Evolutionary conservation across 2,113 vertebrate species (phyloP).

Genomic region (rat (Rattus norvegicus)): DNA sequence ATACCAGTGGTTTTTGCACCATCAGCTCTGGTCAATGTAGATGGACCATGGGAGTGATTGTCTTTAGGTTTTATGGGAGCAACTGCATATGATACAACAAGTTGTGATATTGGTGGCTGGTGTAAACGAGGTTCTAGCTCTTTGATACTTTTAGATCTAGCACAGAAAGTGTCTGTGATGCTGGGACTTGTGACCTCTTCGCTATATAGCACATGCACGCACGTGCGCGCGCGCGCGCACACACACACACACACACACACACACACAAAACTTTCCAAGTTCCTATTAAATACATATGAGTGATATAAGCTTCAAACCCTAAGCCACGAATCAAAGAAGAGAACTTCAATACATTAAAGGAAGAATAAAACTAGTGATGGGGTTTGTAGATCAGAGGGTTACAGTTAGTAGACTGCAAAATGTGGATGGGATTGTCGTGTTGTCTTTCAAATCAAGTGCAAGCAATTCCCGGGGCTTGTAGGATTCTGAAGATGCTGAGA

Average conservation of each 20-base stretch:
- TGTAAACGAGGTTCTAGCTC: background rate
- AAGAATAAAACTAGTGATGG: background rate
- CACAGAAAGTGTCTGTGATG: background rate
- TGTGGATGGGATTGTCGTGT: too few species aligned
- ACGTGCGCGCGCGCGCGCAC: too few species aligned
- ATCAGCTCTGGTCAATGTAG: background rate
- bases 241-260: background rate
- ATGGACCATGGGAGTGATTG: background rate
- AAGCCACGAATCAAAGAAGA: background rate
- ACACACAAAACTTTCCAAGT: background rate
- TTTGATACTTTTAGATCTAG: background rate
- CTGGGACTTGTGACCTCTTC: background rate
- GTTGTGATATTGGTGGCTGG: background rate
- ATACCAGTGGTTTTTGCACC: background rate
- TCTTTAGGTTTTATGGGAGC: background rate
- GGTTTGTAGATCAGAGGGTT: background rate
- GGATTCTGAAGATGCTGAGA: background rate
- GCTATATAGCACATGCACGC: background rate
- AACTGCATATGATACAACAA: background rate
- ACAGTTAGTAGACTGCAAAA: background rate
- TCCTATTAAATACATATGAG: background rate
- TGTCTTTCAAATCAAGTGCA: background rate
- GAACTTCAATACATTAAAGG: background rate
- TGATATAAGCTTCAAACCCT: background rate
- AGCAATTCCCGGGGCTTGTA: background rate